A percentile compares a stretch with the other conserved stretches of the same genome.
Conservation (phyloP, 1,140 invertebrate genomes). For the Procambarus virginalis region DNA sequence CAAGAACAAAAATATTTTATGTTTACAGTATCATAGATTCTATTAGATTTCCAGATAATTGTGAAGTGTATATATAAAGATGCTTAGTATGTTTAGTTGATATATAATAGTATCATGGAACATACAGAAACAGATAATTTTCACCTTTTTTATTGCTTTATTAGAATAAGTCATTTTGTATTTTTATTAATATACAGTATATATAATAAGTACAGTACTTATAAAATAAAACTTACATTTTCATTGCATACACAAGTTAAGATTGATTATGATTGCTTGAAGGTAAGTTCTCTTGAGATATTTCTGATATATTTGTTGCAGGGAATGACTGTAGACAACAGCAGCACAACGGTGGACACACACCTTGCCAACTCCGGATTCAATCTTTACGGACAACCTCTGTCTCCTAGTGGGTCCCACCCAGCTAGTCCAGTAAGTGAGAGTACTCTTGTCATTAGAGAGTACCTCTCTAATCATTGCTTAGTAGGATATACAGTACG, state of each 20-base stretch:
- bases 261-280: neutral
- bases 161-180: neutral
- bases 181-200: neutral
- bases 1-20: no score
- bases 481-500: neutral
- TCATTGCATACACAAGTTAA: neutral
- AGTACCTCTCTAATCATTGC: neutral
- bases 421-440: constrained; percentile 49
- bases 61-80: no score
- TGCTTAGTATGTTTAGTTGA: no score
- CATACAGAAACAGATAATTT: no score
- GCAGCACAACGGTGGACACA: constrained; percentile 46
- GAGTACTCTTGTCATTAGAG: neutral
- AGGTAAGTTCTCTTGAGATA: neutral
- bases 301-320: neutral
- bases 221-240: neutral
- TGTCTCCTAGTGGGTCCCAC: constrained; percentile 38
- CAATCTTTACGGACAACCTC: constrained; percentile 35
- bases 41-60: no score
- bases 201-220: no score
- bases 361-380: constrained; percentile 43
- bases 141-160: neutral
- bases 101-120: no score
- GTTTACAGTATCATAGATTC: no score
- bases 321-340: constrained; percentile 55